Base-by-base conservation (phyloP, 2,113 vertebrate genomes). In the Plectropomus leopardus region DNA sequence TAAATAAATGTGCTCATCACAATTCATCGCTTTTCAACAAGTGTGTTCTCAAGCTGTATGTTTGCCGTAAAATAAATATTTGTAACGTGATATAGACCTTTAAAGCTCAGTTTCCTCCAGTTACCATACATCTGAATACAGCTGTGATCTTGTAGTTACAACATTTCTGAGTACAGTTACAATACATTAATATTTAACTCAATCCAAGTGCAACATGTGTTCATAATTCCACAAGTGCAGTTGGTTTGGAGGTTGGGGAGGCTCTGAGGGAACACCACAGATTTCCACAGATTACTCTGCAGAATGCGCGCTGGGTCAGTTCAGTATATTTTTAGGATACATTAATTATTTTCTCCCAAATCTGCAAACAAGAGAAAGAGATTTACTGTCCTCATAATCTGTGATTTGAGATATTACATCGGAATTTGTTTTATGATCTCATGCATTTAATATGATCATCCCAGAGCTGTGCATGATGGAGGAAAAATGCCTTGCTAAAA, bases 251-350 rank as follows among this genome's bases (percentile, higher is more conserved):
- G 64, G 40, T 1, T 26, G 24, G 15, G 44, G 45, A 71, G 24
- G 42, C 26, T 79, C 48, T 45, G 21, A 54, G 61, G 71, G 60
- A 74, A 76, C 72, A 72, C 50, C 30, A 60, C 65, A 34, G 58
- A 74, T 75, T 78, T 68, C 11, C 48, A 58, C 63, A 80, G 59
- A 85, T 71, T 61, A 65, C 42, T 72, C 36, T 3, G 66, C 26
- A 67, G 23, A 28, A 30, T 15, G 61, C 45, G 58, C 71, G 63
- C 48, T 13, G 5, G 36, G 26, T 45, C 26, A 36, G 8, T 57
- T 68, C 34, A 69, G 45, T 82, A 53, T 34, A 78, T 76, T 86
- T 89, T 80, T 61, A 74, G 71, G 40, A 75, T 45, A 72, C 32
- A 47, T 66, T 42, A 67, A 74, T 68, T 74, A 78, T 75, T 75